Base-by-base conservation (phyloP, 2,797 vertebrate species). In the Micromesistius poutassou region DNA sequence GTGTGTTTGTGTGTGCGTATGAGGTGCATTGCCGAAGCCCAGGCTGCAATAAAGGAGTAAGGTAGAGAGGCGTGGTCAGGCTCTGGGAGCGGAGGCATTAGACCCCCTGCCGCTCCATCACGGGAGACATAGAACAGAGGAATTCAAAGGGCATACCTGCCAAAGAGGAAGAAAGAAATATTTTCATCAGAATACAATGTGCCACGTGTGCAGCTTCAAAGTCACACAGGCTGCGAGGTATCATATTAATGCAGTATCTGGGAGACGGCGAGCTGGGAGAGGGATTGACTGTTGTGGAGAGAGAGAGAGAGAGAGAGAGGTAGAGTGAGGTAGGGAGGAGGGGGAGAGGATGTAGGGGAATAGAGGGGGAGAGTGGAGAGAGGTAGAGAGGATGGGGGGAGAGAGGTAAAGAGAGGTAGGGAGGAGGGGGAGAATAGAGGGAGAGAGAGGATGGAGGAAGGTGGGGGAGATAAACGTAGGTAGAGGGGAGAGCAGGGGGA, bases 151-250 rank as follows among this genome's bases (percentile, higher is more conserved):
- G 87, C 84, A 86, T 77, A 80, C 77, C 68, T 82, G 84, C 84
- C 81, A 33, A 74, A 84, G 80, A 84, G 74, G 73, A 30, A 81
- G 77, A 86, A 80, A 36, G 74, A 5, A 76, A 38, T 55, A 85
- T 91, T 91, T 90, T 90, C 87, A 89, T 91, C 86, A 86, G 86
- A 92, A 90, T 85, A 82, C 81, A 88, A 77, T 79, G 85, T 83
- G 82, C 79, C 86, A 86, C 77, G 76, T 84, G 83, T 89, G 76
- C 79, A 70, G 78, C 84, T 88, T 91, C 87, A 89, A 90, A 91
- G 89, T 85, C 81, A 79, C 40, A 22, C 79, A 75, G 84, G 82
- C 83, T 80, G 89, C 80, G 89, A 86, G 86, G 85, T 87, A 85
- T 91, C 86, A 70, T 85, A 81, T 87, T 86, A 81, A 68, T 22